phyloP scores from a whole-genome alignment of 2,113 vertebrate species.

The Antigone vipio region DNA sequence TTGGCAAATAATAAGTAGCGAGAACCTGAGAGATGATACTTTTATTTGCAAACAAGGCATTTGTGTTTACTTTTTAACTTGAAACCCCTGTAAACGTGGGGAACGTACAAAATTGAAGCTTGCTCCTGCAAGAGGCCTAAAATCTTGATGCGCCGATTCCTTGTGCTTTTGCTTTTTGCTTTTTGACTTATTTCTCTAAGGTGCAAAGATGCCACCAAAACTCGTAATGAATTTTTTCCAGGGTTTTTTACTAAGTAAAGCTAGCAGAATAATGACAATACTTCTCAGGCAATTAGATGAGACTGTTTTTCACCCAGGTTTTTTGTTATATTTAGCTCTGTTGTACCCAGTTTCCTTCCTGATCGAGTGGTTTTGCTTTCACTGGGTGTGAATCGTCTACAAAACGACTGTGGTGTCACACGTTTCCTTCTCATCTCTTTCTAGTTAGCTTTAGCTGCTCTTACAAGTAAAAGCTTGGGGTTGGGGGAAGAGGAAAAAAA shows the following conservation, averaged over 20 bases:
- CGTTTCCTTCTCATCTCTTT: neutral
- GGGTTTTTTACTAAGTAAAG: neutral
- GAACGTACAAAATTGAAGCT: neutral
- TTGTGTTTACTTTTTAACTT: neutral
- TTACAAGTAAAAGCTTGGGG: neutral
- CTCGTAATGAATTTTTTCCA: neutral
- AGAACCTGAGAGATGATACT: neutral
- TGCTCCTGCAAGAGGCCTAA: neutral
- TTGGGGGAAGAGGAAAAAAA: neutral
- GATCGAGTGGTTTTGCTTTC: neutral
- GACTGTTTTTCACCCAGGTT: neutral
- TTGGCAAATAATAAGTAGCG: neutral
- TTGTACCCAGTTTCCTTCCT: slow-evolving; percentile 8
- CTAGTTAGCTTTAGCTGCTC: neutral
- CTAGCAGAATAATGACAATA: neutral
- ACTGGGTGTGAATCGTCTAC: neutral
- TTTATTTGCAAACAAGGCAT: slow-evolving; percentile 33
- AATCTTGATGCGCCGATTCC: neutral
- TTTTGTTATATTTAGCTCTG: neutral
- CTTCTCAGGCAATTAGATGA: neutral
- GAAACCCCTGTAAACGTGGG: neutral
- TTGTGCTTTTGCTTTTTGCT: slow-evolving; percentile 7
- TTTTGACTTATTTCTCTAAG: slow-evolving; percentile 44
- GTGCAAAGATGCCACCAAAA: slow-evolving; percentile 15
- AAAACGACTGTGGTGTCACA: neutral